A percentile compares a stretch with the other conserved stretches of the same genome.
phyloP scores from a whole-genome alignment of 2,113 vertebrate genomes.

The Silurus glanis region DNA sequence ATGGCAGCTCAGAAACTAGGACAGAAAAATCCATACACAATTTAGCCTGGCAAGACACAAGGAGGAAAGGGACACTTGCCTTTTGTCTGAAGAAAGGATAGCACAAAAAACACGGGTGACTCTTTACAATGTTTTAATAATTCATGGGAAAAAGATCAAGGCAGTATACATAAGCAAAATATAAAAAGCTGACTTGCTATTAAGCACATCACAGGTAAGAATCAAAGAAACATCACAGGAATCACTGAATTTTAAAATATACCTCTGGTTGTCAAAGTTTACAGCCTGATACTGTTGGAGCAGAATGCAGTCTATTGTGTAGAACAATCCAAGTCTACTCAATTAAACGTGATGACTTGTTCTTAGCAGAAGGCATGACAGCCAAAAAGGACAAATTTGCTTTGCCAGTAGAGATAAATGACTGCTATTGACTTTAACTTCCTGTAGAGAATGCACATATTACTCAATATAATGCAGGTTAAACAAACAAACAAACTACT shows the following conservation, averaged over 20 bases:
- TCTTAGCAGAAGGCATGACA: neutral
- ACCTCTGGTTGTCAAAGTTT: neutral
- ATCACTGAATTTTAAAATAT: neutral
- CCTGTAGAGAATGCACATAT: neutral
- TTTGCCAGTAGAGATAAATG: neutral
- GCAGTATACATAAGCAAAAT: neutral
- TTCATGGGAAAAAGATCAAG: neutral
- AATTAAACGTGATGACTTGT: neutral
- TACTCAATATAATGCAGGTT: neutral
- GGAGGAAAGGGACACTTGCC: slow-evolving; percentile 16
- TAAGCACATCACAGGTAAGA: neutral
- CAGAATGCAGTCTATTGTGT: neutral
- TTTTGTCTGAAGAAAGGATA: neutral
- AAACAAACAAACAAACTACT: too few relatives aligned
- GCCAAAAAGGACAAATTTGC: neutral
- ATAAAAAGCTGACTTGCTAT: neutral
- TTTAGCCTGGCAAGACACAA: slow-evolving; percentile 10
- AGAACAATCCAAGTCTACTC: neutral
- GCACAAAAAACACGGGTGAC: slow-evolving; percentile 18
- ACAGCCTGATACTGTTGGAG: neutral
- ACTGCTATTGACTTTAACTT: neutral
- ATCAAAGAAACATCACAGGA: too few relatives aligned
- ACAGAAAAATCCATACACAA: slow-evolving; percentile 37
- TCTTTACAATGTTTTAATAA: slow-evolving; percentile 17
- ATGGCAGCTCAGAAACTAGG: slow-evolving; percentile 29